Base-by-base conservation (phyloP, 2,113 vertebrate species). In the Dolichallabes microphthalmus region DNA sequence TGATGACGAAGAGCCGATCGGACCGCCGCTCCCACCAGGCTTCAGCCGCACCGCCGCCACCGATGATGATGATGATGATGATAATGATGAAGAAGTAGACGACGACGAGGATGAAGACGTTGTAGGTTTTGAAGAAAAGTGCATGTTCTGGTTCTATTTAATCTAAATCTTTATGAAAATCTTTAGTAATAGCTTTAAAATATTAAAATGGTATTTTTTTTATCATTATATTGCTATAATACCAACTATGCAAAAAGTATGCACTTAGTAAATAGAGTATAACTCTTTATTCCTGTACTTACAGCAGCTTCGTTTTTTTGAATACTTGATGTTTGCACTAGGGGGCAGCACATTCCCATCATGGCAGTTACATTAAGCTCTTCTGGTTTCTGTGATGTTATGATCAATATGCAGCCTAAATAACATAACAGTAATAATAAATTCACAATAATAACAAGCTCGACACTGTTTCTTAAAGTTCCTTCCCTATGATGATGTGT, bases 21-120 rank as follows among this genome's bases (percentile, higher is more conserved):
- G 95, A 5, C 95, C 95, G 9, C 94, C 97, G 13, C 94, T 95
- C 85, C 96, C 95, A 19, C 94, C 95, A 45, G 95, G 94, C 2
- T 94, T 92, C 88, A 94, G 93, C 82, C 93, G 92, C 39, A 94
- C 89, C 60, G 92, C 85, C n/a, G 93, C 92, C 11, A 89, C 91
- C 1, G 92, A 93, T 5, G 93, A 93, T 0, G 95, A 95, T 0
- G 92, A 92, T 0, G 92, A 92, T 0, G 90, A 92, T 0, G 94
- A 95, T 35, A 92, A 92, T 3, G 91, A 93, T 0, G 94, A 95
- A 0, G 92, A 92, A 1, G 91, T 92, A 0, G 92, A 90, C 0
- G 93, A 94, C 6, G 87, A 82, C 1, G 95, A 94, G 0, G 76
- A 61, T 61, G 57, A 78, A 2, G 95, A 96, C 85, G 94, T 96